phyloP scores from a whole-genome alignment of 2,797 vertebrate species.

The Neomorphus geoffroyi region DNA sequence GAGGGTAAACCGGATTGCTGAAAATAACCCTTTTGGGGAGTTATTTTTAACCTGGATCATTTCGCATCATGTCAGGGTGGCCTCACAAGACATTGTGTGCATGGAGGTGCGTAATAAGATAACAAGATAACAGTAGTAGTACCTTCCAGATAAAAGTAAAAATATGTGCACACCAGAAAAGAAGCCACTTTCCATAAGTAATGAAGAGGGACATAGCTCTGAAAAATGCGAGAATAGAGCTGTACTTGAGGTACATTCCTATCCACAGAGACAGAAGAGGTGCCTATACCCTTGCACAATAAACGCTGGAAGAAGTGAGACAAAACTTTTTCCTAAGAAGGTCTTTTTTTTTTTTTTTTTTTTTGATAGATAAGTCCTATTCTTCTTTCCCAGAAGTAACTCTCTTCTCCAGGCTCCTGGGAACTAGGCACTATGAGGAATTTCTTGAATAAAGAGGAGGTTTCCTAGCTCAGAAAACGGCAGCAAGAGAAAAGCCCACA shows the following conservation, averaged over 20 bases:
- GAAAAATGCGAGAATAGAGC: background rate
- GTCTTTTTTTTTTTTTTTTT: background rate
- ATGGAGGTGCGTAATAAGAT: accelerated
- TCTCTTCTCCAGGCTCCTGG: background rate
- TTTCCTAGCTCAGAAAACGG: background rate
- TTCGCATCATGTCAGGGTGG: background rate
- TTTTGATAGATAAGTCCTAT: background rate
- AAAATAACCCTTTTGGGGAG: background rate
- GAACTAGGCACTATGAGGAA: background rate
- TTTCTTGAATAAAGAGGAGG: background rate
- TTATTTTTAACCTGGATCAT: background rate
- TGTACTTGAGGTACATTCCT: background rate
- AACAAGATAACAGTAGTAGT: background rate
- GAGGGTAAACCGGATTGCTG: background rate
- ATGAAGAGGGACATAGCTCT: background rate
- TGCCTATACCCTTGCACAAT: background rate
- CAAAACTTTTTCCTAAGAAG: background rate
- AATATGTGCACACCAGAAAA: background rate
- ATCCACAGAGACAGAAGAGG: background rate
- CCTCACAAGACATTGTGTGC: background rate
- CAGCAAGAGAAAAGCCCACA: background rate
- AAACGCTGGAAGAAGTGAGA: background rate
- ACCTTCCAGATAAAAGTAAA: background rate
- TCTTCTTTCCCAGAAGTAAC: background rate
- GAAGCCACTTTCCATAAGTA: background rate